phyloP scores from a whole-genome alignment of 2,797 vertebrate genomes.

The Premnoplex brunnescens region DNA sequence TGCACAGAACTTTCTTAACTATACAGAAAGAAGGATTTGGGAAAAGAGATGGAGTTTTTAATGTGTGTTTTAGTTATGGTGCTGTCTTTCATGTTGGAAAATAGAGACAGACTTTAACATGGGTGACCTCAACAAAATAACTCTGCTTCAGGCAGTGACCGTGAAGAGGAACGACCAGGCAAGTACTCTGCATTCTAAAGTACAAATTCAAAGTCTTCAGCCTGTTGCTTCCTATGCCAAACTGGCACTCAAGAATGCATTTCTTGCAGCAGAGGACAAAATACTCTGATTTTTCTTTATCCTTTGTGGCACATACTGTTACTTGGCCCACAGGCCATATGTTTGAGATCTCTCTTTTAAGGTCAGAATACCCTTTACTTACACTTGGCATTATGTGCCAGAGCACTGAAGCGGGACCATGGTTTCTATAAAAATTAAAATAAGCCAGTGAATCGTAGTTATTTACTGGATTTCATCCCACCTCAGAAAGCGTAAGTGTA shows the following conservation, averaged over 20 bases:
- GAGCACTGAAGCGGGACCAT: constrained; percentile 40
- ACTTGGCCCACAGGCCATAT: background rate
- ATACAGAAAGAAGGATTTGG: background rate
- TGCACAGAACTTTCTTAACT: background rate
- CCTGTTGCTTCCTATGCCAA: background rate
- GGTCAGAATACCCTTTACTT: constrained; percentile 55
- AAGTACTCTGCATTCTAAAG: background rate
- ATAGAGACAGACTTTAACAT: background rate
- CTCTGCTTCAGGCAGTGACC: background rate
- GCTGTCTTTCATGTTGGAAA: background rate
- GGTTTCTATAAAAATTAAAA: constrained; percentile 42
- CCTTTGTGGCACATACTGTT: background rate
- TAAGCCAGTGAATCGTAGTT: constrained; percentile 12
- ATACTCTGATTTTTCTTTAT: constrained; percentile 8
- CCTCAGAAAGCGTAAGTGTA: constrained; percentile 34
- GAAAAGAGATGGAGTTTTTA: background rate
- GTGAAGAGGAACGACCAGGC: background rate
- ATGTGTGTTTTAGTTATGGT: background rate
- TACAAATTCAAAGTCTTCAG: background rate
- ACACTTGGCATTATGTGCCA: constrained; percentile 13
- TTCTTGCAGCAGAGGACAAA: background rate
- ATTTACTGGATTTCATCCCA: constrained; percentile 56
- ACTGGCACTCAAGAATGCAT: background rate
- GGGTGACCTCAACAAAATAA: background rate
- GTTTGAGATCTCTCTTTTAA: constrained; percentile 22